Percentiles rank a stretch among this genome's conserved stretches.
phyloP scores from a whole-genome alignment of 2,113 vertebrate genomes.

The Paracanthobrama guichenoti region DNA sequence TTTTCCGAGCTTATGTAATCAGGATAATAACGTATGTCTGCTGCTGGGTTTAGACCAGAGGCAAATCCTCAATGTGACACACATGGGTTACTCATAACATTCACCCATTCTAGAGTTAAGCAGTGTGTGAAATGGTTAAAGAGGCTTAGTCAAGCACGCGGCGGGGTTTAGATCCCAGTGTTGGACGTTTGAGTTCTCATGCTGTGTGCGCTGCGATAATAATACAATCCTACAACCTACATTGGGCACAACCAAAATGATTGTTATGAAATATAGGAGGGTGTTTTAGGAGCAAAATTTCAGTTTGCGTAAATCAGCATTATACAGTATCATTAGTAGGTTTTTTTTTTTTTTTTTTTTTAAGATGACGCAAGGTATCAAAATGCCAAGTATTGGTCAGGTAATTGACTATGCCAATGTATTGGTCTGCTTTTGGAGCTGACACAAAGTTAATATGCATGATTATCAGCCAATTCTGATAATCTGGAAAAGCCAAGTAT shows the following conservation, averaged over 20 bases:
- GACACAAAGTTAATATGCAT: not conserved
- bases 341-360: too few species aligned
- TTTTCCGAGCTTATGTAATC: conserved; percentile 30
- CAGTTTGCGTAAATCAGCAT: not conserved
- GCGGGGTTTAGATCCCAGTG: not conserved
- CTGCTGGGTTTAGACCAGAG: not conserved
- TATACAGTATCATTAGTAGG: not conserved
- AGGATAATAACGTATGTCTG: conserved; percentile 1
- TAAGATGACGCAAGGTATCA: too few species aligned
- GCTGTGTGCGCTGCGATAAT: not conserved
- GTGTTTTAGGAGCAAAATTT: not conserved
- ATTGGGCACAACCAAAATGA: not conserved
- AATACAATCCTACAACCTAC: not conserved
- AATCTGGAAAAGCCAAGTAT: not conserved
- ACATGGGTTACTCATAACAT: conserved; percentile 28
- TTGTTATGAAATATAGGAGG: not conserved
- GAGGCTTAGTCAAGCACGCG: conserved; percentile 10
- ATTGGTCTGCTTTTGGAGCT: not conserved
- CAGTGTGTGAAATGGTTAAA: conserved; percentile 13
- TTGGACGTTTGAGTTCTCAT: conserved; percentile 6
- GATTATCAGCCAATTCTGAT: not conserved
- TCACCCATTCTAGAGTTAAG: not conserved
- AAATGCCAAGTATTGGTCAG: too few species aligned
- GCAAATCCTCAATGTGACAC: conserved; percentile 11
- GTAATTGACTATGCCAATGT: not conserved